These are phyloP conservation scores for Calyptommatus sinebrachiatus DNA, from an alignment of 2,113 vertebrate species.

Conservation along the genomic window DNA sequence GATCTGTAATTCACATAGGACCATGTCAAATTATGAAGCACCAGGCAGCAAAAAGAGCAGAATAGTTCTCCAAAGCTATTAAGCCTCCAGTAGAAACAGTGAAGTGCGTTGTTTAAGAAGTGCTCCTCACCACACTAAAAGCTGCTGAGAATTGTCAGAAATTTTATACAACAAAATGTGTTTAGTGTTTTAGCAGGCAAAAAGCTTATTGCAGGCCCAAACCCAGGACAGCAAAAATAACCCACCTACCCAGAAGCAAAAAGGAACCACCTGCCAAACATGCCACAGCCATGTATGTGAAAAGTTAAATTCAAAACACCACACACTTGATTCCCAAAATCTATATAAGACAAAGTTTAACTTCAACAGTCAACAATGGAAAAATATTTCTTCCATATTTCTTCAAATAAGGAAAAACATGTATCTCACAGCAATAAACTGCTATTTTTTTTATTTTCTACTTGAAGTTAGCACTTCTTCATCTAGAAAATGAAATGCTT, in stretches of 20 bases:
- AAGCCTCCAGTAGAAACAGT: slow-evolving; percentile 53
- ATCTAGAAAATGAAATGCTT: neutral
- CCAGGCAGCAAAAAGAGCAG: slow-evolving; percentile 51
- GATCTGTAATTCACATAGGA: slow-evolving; percentile 41
- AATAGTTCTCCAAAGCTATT: slow-evolving; percentile 47
- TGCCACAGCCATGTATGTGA: slow-evolving; percentile 65
- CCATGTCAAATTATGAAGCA: slow-evolving; percentile 42
- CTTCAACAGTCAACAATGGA: neutral
- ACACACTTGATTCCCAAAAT: slow-evolving; percentile 4
- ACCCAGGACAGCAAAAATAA: slow-evolving; percentile 52
- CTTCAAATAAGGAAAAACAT: no score
- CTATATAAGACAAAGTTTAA: neutral
- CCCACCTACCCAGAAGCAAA: slow-evolving; percentile 59
- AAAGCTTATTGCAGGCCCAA: slow-evolving; percentile 60
- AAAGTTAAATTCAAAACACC: slow-evolving; percentile 56
- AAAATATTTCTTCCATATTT: neutral
- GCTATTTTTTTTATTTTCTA: neutral
- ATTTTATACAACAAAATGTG: slow-evolving; percentile 58
- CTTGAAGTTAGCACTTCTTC: neutral
- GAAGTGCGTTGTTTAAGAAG: slow-evolving; percentile 7
- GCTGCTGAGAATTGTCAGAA: slow-evolving; percentile 61
- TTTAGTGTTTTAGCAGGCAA: slow-evolving; percentile 52
- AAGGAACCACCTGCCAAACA: slow-evolving; percentile 73
- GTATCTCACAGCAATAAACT: no score
- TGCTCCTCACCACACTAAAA: slow-evolving; percentile 60